phyloP scores from a whole-genome alignment of 2,888 invertebrate genomes.

The Nomada fabriciana region DNA sequence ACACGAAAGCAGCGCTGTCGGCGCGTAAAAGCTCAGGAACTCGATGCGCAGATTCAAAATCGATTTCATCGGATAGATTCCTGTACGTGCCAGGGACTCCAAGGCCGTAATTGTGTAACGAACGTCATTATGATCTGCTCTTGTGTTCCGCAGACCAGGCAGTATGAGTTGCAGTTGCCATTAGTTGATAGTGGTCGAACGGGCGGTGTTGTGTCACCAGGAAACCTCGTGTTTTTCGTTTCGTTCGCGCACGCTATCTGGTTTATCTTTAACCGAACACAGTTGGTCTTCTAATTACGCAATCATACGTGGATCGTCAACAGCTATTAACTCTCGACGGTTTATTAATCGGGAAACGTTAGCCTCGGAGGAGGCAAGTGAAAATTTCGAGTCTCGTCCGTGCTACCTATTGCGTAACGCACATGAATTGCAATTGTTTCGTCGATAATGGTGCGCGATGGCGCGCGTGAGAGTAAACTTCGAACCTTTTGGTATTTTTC shows the following conservation, averaged over 20 bases:
- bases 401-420: constrained; percentile 45
- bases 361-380: constrained; percentile 17
- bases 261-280: constrained; percentile 20
- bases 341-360: constrained; percentile 45
- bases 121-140: constrained; percentile 12
- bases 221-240: neutral
- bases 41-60: constrained; percentile 38
- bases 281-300: constrained; percentile 24
- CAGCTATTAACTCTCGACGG: constrained; percentile 33
- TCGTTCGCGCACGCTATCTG: neutral
- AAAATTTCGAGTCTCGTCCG: constrained; percentile 30
- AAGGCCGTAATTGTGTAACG: constrained; percentile 69
- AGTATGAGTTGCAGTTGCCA: constrained; percentile 51
- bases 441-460: constrained; percentile 19
- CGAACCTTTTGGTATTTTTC: constrained; percentile 10
- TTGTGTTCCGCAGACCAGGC: neutral
- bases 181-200: neutral
- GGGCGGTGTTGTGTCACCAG: neutral
- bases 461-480: neutral
- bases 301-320: constrained; percentile 22
- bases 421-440: constrained; percentile 36
- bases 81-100: constrained; percentile 41
- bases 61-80: constrained; percentile 56
- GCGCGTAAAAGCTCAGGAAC: neutral
- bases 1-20: too few species aligned